phyloP scores from a whole-genome alignment of 2,113 vertebrate genomes.

The Siphamia tubifer region DNA sequence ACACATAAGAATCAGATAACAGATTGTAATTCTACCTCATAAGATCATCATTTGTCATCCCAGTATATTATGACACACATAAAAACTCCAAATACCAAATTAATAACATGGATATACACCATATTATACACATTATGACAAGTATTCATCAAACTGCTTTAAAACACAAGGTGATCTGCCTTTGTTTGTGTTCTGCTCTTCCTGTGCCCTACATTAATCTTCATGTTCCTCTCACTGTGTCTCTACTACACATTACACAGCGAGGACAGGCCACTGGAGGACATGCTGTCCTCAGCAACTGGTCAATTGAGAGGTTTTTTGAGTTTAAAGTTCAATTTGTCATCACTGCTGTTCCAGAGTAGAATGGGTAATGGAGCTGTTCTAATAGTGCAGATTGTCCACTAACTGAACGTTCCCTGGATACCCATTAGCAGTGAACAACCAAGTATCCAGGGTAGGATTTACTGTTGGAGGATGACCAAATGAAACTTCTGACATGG shows the following conservation, averaged over 20 bases:
- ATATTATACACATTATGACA: no score
- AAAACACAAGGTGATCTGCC: neutral
- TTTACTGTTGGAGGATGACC: slow-evolving; percentile 28
- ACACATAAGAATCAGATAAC: no score
- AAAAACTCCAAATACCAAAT: no score
- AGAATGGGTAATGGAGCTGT: slow-evolving; percentile 61
- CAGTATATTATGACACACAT: no score
- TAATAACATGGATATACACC: no score
- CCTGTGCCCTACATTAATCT: slow-evolving; percentile 4
- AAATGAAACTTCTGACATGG: neutral
- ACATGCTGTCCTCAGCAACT: slow-evolving; percentile 36
- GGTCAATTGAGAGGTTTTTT: slow-evolving; percentile 22
- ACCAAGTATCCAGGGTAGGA: slow-evolving; percentile 21
- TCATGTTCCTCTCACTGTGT: neutral
- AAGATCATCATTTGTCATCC: no score
- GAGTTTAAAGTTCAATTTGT: slow-evolving; percentile 58
- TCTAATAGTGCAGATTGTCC: slow-evolving; percentile 58
- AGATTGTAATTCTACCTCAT: no score
- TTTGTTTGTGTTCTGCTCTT: slow-evolving; percentile 2
- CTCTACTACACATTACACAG: slow-evolving; percentile 12
- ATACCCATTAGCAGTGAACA: slow-evolving; percentile 55
- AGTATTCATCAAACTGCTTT: no score
- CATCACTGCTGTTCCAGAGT: slow-evolving; percentile 44
- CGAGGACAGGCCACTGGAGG: neutral
- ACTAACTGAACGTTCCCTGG: slow-evolving; percentile 58